Conservation (phyloP, 1,140 invertebrate species). For the Micrasema longulum region DNA sequence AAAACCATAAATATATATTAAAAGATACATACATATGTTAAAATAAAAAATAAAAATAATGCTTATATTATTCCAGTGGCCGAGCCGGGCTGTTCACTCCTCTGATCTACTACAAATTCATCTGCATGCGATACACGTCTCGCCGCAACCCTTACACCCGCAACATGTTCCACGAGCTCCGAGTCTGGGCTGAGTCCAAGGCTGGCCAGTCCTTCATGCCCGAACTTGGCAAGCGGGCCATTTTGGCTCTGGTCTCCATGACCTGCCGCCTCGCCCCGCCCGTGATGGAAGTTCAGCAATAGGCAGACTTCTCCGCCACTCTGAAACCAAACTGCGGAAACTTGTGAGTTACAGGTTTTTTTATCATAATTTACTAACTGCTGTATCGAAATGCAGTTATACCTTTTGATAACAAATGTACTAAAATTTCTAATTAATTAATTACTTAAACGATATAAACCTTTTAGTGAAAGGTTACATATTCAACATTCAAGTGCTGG, state of each 20-base stretch:
- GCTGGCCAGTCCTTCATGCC: conserved; percentile 75
- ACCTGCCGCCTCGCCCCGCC: conserved; percentile 76
- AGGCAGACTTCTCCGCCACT: neutral
- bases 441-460: no score
- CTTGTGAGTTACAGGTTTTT: no score
- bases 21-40: no score
- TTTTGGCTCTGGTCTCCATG: conserved; percentile 69
- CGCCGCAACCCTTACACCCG: conserved; percentile 95
- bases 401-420: no score
- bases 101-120: conserved; percentile 95
- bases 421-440: no score
- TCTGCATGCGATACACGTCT: conserved; percentile 89
- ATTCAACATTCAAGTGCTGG: no score
- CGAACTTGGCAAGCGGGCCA: conserved; percentile 66
- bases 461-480: no score
- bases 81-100: conserved; percentile 87
- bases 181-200: conserved; percentile 71
- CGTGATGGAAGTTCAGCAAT: conserved; percentile 55
- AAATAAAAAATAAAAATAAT: no score
- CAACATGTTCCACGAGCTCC: conserved; percentile 86
- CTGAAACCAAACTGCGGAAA: no score
- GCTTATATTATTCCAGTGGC: conserved; percentile 74
- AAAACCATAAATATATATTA: no score
- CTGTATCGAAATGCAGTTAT: no score
- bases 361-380: no score